These are phyloP conservation scores for Galemys pyrenaicus DNA, from an alignment of 2,113 vertebrate genomes.

Conservation along the genomic window DNA sequence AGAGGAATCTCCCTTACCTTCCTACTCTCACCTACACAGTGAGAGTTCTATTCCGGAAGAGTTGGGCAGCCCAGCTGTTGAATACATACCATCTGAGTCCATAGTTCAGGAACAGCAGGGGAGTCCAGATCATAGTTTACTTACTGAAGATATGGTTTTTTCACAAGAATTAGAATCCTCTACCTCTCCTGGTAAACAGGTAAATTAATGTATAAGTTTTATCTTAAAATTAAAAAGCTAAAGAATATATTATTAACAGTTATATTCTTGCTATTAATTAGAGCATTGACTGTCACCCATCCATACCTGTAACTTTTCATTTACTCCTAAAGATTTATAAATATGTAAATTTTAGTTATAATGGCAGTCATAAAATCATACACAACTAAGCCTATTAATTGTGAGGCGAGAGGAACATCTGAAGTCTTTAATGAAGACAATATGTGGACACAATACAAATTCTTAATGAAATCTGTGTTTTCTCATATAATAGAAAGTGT, in stretches of 20 bases:
- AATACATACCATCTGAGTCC: conserved; percentile 80
- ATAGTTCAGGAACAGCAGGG: conserved; percentile 67
- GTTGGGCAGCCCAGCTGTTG: conserved; percentile 81
- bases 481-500: conserved; percentile 26
- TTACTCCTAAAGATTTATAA: conserved; percentile 22
- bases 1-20: conserved; percentile 84
- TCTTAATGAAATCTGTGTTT: conserved; percentile 49
- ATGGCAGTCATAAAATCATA: conserved; percentile 6
- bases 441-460: background rate
- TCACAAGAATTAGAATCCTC: conserved; percentile 89
- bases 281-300: background rate
- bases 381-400: background rate
- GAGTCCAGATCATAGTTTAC: conserved; percentile 80
- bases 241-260: conserved; percentile 18
- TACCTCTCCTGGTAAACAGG: conserved; percentile 84
- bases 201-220: conserved; percentile 78
- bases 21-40: conserved; percentile 87
- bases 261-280: conserved; percentile 1
- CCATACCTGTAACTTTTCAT: background rate
- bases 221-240: background rate
- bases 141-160: conserved; percentile 84
- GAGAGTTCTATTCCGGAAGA: conserved; percentile 87
- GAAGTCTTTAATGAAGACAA: conserved; percentile 55
- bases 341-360: conserved; percentile 19
- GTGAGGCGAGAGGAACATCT: background rate